Base-by-base conservation (phyloP, 1,140 invertebrate genomes). In the Drosophila pseudoananassae region DNA sequence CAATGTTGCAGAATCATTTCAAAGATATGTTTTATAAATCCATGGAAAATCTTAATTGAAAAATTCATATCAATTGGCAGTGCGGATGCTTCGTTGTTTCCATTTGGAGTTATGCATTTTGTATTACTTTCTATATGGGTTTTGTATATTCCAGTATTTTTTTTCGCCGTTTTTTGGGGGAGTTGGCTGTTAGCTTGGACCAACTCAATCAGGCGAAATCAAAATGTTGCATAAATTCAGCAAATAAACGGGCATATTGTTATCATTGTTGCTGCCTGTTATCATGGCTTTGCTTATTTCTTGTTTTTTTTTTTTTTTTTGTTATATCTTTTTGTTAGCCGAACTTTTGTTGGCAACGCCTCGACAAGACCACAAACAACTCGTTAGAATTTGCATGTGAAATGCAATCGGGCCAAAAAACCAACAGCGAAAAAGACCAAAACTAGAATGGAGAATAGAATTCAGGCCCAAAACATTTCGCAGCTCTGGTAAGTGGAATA, bases 321-420 rank as follows among this genome's bases (percentile, higher is more conserved):
- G 20, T 20, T 20, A 20, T 20, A 20, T 20, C 20, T 20, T 20
- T 20, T 20, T 20, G 20, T 20, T 20, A 20, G 23, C 9, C 70
- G 43, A 72, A 54, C 31, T 76, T 53, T 74, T 78, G 76, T 66
- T 78, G 56, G 53, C 66, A 65, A 70, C 78, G 65, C 75, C 78
- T 63, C 69, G 61, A 57, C 54, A 76, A 75, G 61, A 84, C 81
- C 76, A 85, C 81, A 85, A 77, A 74, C 76, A 85, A 80, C 81
- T 81, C 81, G 81, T 85, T 85, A 85, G 78, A 85, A 85, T 85
- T 85, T 85, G 76, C 68, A 85, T 85, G 81, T 77, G 73, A 55
- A 85, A 80, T 80, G 76, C 81, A 85, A 84, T 79, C 76, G 81
- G 29, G 31, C 40, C 53, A 33, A 55, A 49, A 31, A 53, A 27